phyloP scores from a whole-genome alignment of 2,113 vertebrate genomes.

The Danio rerio region DNA sequence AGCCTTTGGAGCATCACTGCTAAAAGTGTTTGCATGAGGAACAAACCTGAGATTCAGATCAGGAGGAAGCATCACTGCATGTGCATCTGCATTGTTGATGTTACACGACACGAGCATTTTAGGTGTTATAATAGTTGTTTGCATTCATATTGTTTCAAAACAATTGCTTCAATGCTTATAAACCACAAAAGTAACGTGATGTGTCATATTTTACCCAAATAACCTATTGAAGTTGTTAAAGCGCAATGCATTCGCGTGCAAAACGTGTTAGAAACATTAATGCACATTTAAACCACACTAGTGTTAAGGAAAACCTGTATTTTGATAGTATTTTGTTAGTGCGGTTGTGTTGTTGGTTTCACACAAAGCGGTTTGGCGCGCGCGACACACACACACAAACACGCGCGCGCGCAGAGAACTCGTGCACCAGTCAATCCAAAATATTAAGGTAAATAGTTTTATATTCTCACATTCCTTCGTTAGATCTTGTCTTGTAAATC shows the following conservation, averaged over 20 bases:
- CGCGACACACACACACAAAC: background rate
- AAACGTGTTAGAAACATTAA: background rate
- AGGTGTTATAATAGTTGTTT: background rate
- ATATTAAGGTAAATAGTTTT: too few species aligned
- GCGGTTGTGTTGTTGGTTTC: background rate
- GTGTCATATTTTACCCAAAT: background rate
- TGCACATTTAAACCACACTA: background rate
- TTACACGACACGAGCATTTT: background rate
- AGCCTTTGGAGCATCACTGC: background rate
- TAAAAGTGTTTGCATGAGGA: background rate
- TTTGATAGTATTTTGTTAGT: background rate
- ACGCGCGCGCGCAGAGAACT: background rate
- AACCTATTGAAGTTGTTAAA: background rate
- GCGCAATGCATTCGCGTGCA: background rate
- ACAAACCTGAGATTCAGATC: background rate
- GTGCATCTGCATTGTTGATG: background rate
- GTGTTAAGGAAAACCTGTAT: background rate
- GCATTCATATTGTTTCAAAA: background rate
- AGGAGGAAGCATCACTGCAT: background rate
- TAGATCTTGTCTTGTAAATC: too few species aligned
- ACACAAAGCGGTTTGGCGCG: constrained; percentile 39
- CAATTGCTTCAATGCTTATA: background rate
- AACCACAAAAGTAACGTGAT: background rate
- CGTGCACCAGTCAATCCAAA: background rate
- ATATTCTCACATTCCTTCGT: too few species aligned